Evolutionary conservation across 2,113 vertebrate species (phyloP), one percentile per base, ranked within the genome.

Genomic region (Cephalopholis sonnerati): DNA sequence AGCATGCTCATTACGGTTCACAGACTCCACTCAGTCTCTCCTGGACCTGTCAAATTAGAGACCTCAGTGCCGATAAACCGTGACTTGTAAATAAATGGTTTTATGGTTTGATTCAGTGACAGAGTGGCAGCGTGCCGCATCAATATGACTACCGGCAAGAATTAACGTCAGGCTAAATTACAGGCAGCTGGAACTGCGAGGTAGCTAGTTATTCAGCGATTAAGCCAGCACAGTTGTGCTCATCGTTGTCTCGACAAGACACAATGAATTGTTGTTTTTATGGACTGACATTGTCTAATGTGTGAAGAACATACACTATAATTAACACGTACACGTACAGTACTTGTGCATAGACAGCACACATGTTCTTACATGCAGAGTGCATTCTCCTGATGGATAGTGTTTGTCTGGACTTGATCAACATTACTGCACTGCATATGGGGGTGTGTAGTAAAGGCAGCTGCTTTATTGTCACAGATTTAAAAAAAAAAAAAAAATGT

Each of bases 161-260:
- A 90, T 93, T 79, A 90, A 91, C 53, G 74, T 86, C 87, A 86
- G 71, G 62, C 74, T 84, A 83, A 85, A 89, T 86, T 90, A 87
- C 63, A 77, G 71, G 65, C 75, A 81, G 77, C 74, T 68, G 59
- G 25, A 79, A 71, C 44, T 29, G 24, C 5, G n/a, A 85, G 77
- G 67, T 82, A 82, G 82, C 74, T 74, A 50, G 76, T 87, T 68
- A 85, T 88, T 87, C 59, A 66, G 9, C 1, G 20, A 85, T 81
- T 83, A 83, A 77, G 44, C 24, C 53, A 29, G 74, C 50, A 50
- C 66, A n/a, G 25, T 63, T 66, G 64, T 75, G 72, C 83, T 79
- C 74, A 29, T 76, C n/a, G 24, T 46, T 79, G 27, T 70, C 51
- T 61, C 25, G 1, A 62, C 24, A 51, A 46, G 55, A 62, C 4